phyloP scores from a whole-genome alignment of 2,797 vertebrate species.

The Chanos chanos region DNA sequence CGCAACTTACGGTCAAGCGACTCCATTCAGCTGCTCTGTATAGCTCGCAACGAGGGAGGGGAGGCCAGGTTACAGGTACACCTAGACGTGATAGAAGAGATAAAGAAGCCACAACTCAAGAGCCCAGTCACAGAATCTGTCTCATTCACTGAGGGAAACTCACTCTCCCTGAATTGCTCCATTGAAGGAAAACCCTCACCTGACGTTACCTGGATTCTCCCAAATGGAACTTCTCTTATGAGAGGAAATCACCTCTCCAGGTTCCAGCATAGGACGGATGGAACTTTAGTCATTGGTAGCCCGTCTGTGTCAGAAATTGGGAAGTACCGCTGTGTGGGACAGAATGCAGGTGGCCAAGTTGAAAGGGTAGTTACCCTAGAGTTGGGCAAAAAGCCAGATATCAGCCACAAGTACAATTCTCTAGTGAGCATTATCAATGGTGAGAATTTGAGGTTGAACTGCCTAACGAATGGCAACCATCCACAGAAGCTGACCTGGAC shows the following conservation, averaged over 20 bases:
- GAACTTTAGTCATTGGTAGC: slow-evolving; percentile 65
- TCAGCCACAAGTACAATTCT: slow-evolving; percentile 69
- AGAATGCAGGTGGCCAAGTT: slow-evolving; percentile 64
- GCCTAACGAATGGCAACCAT: slow-evolving; percentile 55
- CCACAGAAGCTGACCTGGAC: slow-evolving; percentile 74
- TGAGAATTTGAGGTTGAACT: slow-evolving; percentile 82
- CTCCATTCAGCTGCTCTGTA: slow-evolving; percentile 75
- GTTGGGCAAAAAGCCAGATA: slow-evolving; percentile 63
- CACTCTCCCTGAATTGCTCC: slow-evolving; percentile 75
- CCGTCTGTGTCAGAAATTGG: slow-evolving; percentile 65
- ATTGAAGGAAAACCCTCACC: slow-evolving; percentile 67
- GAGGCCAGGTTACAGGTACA: slow-evolving; percentile 77
- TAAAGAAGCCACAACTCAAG: slow-evolving; percentile 64
- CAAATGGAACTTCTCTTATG: slow-evolving; percentile 66
- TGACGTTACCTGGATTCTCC: slow-evolving; percentile 73
- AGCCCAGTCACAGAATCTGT: slow-evolving; percentile 64
- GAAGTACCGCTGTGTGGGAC: slow-evolving; percentile 72
- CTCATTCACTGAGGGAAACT: slow-evolving; percentile 62
- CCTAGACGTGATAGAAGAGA: slow-evolving; percentile 68
- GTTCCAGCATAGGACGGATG: slow-evolving; percentile 67
- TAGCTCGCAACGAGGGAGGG: slow-evolving; percentile 79
- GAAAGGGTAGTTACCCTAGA: slow-evolving; percentile 69
- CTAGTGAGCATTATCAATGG: slow-evolving; percentile 85
- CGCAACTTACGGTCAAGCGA: slow-evolving; percentile 70
- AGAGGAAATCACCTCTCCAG: slow-evolving; percentile 56